phyloP scores from a whole-genome alignment of 2,888 invertebrate species.

The Lycaena phlaeas region DNA sequence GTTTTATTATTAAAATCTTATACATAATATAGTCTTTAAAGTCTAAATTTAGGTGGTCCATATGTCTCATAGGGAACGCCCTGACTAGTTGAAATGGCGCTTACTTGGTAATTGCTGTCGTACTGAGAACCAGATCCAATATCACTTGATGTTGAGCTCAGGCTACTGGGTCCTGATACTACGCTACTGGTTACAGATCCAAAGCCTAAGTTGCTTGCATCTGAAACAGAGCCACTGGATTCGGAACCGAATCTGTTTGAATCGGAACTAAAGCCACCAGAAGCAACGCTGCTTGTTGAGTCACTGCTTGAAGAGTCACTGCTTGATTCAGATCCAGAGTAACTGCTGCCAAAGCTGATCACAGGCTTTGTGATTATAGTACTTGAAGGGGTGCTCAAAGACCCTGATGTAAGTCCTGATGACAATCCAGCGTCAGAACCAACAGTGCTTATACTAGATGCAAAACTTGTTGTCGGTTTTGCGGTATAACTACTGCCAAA shows the following conservation, averaged over 20 bases:
- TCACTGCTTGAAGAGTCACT: slow-evolving; percentile 5
- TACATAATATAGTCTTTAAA: slow-evolving; percentile 17
- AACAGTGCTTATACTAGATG: no score
- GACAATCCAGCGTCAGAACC: no score
- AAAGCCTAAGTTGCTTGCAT: no score
- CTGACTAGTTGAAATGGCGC: slow-evolving; percentile 48
- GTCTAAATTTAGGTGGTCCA: slow-evolving; percentile 51
- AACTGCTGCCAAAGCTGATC: slow-evolving; percentile 7
- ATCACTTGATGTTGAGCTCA: no score
- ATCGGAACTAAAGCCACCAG: slow-evolving; percentile 4
- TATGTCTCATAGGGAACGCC: slow-evolving; percentile 58
- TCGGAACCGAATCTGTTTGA: slow-evolving; percentile 8
- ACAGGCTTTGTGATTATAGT: neutral
- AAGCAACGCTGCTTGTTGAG: neutral
- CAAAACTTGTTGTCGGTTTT: no score
- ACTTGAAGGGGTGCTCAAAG: neutral
- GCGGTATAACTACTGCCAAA: no score
- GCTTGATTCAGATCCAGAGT: slow-evolving; percentile 3
- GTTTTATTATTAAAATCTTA: neutral
- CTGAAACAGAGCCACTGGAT: slow-evolving; percentile 4
- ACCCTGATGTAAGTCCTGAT: no score
- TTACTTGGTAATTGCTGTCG: slow-evolving; percentile 18
- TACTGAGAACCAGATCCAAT: neutral
- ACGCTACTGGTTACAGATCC: slow-evolving; percentile 7
- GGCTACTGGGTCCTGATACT: slow-evolving; percentile 8